Evolutionary conservation across 2,888 invertebrate genomes (phyloP), one percentile per base, ranked within the genome.

Genomic region (Autographa pulchrina): DNA sequence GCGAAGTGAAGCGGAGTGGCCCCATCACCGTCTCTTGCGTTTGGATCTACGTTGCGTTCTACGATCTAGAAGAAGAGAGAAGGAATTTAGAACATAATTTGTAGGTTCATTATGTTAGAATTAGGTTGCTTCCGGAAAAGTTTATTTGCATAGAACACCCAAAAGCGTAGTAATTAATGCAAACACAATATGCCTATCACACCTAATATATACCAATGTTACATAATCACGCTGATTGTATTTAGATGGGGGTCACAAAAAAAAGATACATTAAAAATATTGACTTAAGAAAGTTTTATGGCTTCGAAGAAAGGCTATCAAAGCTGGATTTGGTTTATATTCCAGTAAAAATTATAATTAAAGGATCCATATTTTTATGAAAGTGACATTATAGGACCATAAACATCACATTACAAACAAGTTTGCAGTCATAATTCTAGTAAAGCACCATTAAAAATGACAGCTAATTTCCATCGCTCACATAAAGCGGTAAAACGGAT

Each of bases 1-100:
- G 98, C 98, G 92, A 98, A 98, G 93, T 99, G 99, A 43, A 98
- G 96, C 0, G 98, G 98, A 2, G 98, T 98, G 14, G 98, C 98
- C 0, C 98, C 98, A 88, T 99, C 98, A 6, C 98, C 98, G 88
- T 98, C 98, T 60, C 98, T 95, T 64, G 98, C 96, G 92, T 98
- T 98, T 0, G 98, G 98, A 91, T 98, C 98, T 61, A 98, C 97
- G 18, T 97, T 97, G 86, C 98, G 98, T 70, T 98, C 98, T 85
- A 97, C 97, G 52, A 98, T 97, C 98, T 98, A 91, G 62, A 92
- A 92, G 77, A 1, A 13, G n/a, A n/a, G n/a, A n/a, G n/a, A 48
- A 13, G 1, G 13, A 14, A 11, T 1, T 11, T 11, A 38, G 8
- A 14, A 20, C 13, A 13, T 54, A 18, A n/a, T 18, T 18, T 20